These are phyloP conservation scores for Pempheris klunzingeri DNA, from an alignment of 2,797 vertebrate species.

Conservation along the genomic window DNA sequence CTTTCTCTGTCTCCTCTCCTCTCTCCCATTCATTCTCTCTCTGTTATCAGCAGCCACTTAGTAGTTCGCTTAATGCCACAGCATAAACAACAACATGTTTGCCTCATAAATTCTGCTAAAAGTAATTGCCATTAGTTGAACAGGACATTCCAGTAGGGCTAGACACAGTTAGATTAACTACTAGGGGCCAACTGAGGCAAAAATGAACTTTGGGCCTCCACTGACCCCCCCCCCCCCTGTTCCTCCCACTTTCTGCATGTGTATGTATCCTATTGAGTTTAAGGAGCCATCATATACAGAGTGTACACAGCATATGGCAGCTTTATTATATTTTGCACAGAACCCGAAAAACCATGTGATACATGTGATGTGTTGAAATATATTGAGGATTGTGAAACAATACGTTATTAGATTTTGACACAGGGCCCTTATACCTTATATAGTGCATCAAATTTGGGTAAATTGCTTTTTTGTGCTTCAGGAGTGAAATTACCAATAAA, in stretches of 20 bases:
- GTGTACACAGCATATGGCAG: neutral
- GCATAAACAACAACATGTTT: neutral
- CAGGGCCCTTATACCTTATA: neutral
- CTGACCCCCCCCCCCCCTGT: neutral
- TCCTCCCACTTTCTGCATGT: neutral
- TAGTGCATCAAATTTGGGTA: neutral
- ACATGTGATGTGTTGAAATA: too few relatives aligned
- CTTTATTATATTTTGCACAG: neutral
- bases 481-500: neutral
- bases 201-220: neutral
- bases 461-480: neutral
- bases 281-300: neutral
- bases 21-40: neutral
- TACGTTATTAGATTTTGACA: neutral
- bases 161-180: neutral
- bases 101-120: neutral
- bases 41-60: constrained; percentile 39
- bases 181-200: neutral
- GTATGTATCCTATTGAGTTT: neutral
- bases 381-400: too few relatives aligned
- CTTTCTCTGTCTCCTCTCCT: neutral
- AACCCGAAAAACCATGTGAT: neutral
- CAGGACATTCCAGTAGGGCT: neutral
- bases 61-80: neutral
- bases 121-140: constrained; percentile 1